Conservation (phyloP, 2,888 invertebrate genomes). For the Congeria kusceri region DNA sequence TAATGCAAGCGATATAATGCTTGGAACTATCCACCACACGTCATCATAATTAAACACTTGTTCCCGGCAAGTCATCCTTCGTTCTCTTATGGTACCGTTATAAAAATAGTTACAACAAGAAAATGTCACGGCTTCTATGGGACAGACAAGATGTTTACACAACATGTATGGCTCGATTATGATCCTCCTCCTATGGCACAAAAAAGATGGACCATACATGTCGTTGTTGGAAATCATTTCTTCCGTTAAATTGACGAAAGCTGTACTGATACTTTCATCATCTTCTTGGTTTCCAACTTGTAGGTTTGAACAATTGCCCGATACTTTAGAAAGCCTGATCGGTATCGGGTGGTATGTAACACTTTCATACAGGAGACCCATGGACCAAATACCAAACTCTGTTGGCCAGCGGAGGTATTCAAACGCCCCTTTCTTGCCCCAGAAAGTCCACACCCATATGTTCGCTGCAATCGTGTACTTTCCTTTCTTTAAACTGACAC, state of each 20-base stretch:
- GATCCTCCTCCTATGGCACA: constrained; percentile 59
- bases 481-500: background rate
- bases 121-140: constrained; percentile 42
- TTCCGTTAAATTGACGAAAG: constrained; percentile 15
- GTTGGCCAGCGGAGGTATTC: constrained; percentile 61
- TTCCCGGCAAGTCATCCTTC: constrained; percentile 22
- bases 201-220: constrained; percentile 57
- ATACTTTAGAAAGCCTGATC: background rate
- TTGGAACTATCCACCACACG: constrained; percentile 1
- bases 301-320: constrained; percentile 53
- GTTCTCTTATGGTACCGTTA: background rate
- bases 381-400: constrained; percentile 63
- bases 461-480: constrained; percentile 27
- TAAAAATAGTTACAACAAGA: constrained; percentile 38
- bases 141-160: constrained; percentile 53
- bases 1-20: background rate
- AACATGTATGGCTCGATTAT: constrained; percentile 39
- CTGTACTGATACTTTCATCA: constrained; percentile 29
- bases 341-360: constrained; percentile 8
- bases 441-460: constrained; percentile 63
- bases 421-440: constrained; percentile 45
- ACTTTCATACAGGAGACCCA: constrained; percentile 46
- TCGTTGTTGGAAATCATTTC: constrained; percentile 22
- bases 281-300: constrained; percentile 37
- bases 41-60: background rate